Evolutionary conservation across 2,888 invertebrate species (phyloP), one percentile per base, ranked within the genome.

Genomic region (Clistopyga incitator): DNA sequence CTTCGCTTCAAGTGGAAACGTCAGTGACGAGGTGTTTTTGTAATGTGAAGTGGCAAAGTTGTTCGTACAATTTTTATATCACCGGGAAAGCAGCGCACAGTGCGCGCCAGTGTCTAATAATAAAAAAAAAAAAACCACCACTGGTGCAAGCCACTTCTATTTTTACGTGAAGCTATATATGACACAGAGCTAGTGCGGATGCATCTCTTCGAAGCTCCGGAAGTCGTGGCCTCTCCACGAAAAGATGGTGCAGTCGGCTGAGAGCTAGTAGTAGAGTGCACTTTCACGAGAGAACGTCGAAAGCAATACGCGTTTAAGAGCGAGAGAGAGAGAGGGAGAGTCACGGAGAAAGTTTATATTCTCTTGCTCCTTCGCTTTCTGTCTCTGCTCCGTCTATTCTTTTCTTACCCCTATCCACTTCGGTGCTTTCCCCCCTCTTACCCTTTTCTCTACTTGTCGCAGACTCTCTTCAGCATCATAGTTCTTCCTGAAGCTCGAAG

Each of bases 261-360:
- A 78, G 76, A 76, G 84, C 47, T 76, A 81, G 81, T 78, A 65
- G 71, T 83, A 79, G 79, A 84, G 85, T 74, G 83, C 88, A 87
- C 86, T 88, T 87, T 82, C 87, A 85, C 81, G 68, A 80, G 71
- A 78, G 75, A 85, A 80, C 85, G 83, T 86, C 86, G 84, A 86
- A 87, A 79, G 82, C 82, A 84, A 81, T 84, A 85, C 70, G 82
- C 81, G 71, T 79, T 76, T 71, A 52, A 67, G 82, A 52, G 38
- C 23, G 52, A 67, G 50, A 76, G 50, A 50, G 67, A 79, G 54
- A 64, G 38, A 74, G 68, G 56, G 38, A 74, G 68, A 65, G 42
- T 72, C 79, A 82, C 65, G 68, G 82, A 86, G 68, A 76, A 81
- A 74, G 59, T 81, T 78, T 72, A 50, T 70, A 72, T 45, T 78